Evolutionary conservation across 1,140 invertebrate species (phyloP).

Genomic region (Drosophila gunungcola): DNA sequence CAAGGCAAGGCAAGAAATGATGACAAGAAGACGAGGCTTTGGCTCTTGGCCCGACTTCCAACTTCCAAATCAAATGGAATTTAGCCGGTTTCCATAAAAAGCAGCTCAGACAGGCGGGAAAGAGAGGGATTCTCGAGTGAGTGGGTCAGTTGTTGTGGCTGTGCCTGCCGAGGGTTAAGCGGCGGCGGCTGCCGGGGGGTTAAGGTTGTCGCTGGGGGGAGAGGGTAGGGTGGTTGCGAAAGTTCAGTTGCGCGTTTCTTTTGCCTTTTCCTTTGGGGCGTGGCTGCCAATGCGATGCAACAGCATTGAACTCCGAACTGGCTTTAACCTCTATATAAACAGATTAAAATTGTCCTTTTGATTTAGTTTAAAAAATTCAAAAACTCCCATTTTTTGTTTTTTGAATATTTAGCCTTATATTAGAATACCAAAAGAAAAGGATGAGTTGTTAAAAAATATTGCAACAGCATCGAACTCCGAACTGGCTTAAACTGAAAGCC

Average conservation of each 20-base stretch:
- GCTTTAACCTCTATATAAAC: background rate
- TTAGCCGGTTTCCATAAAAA: conserved; percentile 81
- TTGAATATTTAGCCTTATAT: too few species aligned
- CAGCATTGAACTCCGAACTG: conserved; percentile 29
- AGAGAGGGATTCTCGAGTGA: conserved; percentile 44
- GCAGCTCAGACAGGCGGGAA: conserved; percentile 46
- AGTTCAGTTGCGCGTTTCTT: conserved; percentile 48
- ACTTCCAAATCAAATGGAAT: conserved; percentile 80
- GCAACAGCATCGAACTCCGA: too few species aligned
- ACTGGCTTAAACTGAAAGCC: too few species aligned
- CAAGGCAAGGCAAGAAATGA: conserved; percentile 24
- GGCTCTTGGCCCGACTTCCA: conserved; percentile 60
- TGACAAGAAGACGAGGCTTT: conserved; percentile 57
- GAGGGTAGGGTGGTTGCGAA: conserved; percentile 29
- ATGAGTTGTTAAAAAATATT: too few species aligned
- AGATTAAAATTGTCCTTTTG: too few species aligned
- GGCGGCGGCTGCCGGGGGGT: background rate
- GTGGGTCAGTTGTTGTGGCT: conserved; percentile 49
- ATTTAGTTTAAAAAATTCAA: too few species aligned
- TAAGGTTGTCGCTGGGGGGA: background rate
- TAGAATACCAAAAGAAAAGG: too few species aligned
- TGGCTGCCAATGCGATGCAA: conserved; percentile 8
- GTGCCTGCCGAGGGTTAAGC: conserved; percentile 9
- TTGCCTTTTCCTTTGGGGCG: conserved; percentile 25
- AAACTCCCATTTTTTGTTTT: too few species aligned